Percentiles rank a stretch among this genome's conserved stretches.
phyloP scores from a whole-genome alignment of 2,797 vertebrate genomes.

The Gouania willdenowi region DNA sequence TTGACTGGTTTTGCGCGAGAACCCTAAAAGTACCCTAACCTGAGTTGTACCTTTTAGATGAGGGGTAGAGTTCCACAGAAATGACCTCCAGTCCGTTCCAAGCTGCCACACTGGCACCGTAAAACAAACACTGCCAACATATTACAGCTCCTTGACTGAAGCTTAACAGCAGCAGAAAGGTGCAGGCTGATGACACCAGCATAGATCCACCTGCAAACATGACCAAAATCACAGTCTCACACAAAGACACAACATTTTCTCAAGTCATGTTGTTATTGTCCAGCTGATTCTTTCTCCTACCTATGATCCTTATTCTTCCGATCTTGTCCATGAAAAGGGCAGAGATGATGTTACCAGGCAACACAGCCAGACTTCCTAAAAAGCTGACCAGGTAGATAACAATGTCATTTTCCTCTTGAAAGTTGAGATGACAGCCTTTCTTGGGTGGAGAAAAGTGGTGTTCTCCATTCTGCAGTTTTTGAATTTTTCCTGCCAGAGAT shows the following conservation, averaged over 20 bases:
- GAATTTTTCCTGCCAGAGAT: conserved; percentile 88
- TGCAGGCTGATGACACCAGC: conserved; percentile 90
- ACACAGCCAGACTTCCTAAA: conserved; percentile 89
- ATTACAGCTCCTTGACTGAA: conserved; percentile 92
- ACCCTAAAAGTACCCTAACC: too few species aligned
- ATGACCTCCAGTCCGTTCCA: conserved; percentile 96
- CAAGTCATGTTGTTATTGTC: not conserved
- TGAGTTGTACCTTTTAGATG: conserved; percentile 84
- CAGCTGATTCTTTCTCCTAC: conserved; percentile 47
- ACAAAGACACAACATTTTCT: not conserved
- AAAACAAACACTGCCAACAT: conserved; percentile 93
- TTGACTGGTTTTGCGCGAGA: too few species aligned
- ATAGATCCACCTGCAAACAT: conserved; percentile 80
- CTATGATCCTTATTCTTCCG: conserved; percentile 92
- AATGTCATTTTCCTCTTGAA: conserved; percentile 86
- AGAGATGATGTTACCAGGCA: conserved; percentile 95
- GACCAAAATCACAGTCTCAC: not conserved
- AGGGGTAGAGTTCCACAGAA: conserved; percentile 92
- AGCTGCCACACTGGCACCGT: conserved; percentile 88
- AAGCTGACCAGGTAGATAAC: conserved; percentile 96
- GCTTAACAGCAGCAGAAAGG: conserved; percentile 91
- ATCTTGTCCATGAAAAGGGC: conserved; percentile 94
- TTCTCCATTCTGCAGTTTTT: conserved; percentile 86
- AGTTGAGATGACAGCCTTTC: conserved; percentile 87
- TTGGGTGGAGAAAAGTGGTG: conserved; percentile 77